Conservation (phyloP, 2,888 invertebrate genomes). For the Incurvaria masculella region DNA sequence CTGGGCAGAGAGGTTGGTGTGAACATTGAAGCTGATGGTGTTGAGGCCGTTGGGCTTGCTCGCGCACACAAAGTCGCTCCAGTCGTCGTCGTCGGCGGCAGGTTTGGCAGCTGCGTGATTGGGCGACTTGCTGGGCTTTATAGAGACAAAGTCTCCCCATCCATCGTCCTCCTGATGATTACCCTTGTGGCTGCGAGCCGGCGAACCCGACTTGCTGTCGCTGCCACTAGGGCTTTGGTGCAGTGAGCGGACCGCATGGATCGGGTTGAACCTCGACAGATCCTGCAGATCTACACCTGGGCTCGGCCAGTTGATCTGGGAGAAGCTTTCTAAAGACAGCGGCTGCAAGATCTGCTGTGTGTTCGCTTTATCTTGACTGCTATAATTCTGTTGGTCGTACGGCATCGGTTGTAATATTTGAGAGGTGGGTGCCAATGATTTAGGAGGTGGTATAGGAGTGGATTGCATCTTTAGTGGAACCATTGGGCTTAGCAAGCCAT, state of each 20-base stretch:
- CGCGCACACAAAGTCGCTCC: constrained; percentile 50
- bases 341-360: constrained; percentile 44
- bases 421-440: neutral
- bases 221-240: constrained; percentile 35
- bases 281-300: constrained; percentile 55
- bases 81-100: constrained; percentile 44
- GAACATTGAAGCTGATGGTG: constrained; percentile 47
- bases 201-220: constrained; percentile 35
- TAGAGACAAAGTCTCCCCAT: constrained; percentile 62
- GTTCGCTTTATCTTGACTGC: constrained; percentile 19
- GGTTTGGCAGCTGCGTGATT: constrained; percentile 18
- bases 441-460: constrained; percentile 1
- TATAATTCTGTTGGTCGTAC: neutral
- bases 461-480: neutral
- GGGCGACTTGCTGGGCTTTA: constrained; percentile 34
- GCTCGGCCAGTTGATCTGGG: constrained; percentile 62
- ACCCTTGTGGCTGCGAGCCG: constrained; percentile 29
- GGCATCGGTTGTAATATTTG: constrained; percentile 28
- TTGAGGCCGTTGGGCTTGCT: constrained; percentile 45
- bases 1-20: constrained; percentile 40
- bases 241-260: constrained; percentile 43
- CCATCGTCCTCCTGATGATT: constrained; percentile 49
- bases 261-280: constrained; percentile 48
- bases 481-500: neutral
- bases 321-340: constrained; percentile 45